These are phyloP conservation scores for Pachycephala philippinensis DNA, from an alignment of 2,113 vertebrate species.

Conservation along the genomic window DNA sequence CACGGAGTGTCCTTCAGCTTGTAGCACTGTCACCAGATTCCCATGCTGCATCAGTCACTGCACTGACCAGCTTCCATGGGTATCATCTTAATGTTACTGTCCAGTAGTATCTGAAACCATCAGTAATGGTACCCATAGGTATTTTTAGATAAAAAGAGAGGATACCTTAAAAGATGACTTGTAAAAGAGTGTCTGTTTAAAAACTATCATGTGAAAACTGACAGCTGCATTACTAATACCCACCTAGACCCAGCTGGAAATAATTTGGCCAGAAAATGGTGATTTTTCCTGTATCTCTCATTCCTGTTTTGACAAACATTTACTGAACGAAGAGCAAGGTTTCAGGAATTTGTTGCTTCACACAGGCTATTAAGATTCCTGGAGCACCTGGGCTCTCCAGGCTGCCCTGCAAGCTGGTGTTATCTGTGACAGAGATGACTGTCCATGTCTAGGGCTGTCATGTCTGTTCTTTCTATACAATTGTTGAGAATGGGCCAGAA, in stretches of 20 bases:
- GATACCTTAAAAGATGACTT: not conserved
- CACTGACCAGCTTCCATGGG: not conserved
- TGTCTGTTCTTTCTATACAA: not conserved
- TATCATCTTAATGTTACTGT: not conserved
- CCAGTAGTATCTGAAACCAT: not conserved
- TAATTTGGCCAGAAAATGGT: not conserved
- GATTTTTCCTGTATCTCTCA: slow-evolving; percentile 5
- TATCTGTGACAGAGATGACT: not conserved
- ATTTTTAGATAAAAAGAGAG: not conserved
- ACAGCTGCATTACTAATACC: not conserved
- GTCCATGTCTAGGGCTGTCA: not conserved
- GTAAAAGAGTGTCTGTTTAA: not conserved
- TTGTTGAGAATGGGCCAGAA: not conserved
- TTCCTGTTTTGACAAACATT: slow-evolving; percentile 14
- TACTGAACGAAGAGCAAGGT: not conserved
- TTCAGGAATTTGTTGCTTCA: slow-evolving; percentile 24
- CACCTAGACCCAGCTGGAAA: not conserved
- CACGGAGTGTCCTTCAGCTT: not conserved
- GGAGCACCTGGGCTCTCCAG: not conserved
- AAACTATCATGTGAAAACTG: not conserved
- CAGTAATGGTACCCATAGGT: not conserved
- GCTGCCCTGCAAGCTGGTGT: not conserved
- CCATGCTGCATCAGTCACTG: fast-evolving
- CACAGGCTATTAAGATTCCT: slow-evolving; percentile 35
- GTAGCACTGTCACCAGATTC: not conserved